phyloP scores from a whole-genome alignment of 2,888 invertebrate genomes.

The Syrphus vitripennis region DNA sequence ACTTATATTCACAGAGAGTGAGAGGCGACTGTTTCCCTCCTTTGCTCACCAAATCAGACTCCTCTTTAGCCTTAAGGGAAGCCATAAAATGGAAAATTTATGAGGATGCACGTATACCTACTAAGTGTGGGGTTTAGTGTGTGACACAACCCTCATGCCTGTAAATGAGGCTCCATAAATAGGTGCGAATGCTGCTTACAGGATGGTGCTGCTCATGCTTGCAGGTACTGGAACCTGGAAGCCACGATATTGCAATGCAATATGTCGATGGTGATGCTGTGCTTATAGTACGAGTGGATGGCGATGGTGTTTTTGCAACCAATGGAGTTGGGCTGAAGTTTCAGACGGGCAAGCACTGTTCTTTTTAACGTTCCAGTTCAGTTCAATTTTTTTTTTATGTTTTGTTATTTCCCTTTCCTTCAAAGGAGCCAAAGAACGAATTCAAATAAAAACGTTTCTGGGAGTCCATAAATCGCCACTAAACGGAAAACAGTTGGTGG shows the following conservation, averaged over 20 bases:
- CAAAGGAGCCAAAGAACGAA: background rate
- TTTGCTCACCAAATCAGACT: background rate
- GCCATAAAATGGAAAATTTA: conserved; percentile 65
- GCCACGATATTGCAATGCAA: conserved; percentile 51
- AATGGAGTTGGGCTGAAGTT: conserved; percentile 16
- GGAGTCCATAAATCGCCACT: conserved; percentile 54
- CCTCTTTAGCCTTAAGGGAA: conserved; percentile 28
- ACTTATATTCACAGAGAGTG: background rate
- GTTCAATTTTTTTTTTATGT: background rate
- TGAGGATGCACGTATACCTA: conserved; percentile 65
- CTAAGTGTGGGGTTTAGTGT: conserved; percentile 5
- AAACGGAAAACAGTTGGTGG: conserved; percentile 60
- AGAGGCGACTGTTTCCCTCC: background rate
- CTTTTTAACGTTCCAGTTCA: conserved; percentile 5
- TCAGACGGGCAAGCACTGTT: conserved; percentile 16
- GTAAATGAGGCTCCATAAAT: conserved; percentile 49
- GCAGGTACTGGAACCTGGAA: background rate
- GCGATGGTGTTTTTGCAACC: conserved; percentile 48
- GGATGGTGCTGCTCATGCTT: conserved; percentile 27
- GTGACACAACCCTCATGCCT: conserved; percentile 20
- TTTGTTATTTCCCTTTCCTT: conserved; percentile 2
- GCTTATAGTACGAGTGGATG: background rate
- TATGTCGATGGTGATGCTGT: conserved; percentile 43
- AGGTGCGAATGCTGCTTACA: conserved; percentile 58
- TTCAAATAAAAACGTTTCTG: conserved; percentile 57